These are phyloP conservation scores for Oscheius sp. DNA, from an alignment of 2,888 invertebrate species.

Conservation along the genomic window DNA sequence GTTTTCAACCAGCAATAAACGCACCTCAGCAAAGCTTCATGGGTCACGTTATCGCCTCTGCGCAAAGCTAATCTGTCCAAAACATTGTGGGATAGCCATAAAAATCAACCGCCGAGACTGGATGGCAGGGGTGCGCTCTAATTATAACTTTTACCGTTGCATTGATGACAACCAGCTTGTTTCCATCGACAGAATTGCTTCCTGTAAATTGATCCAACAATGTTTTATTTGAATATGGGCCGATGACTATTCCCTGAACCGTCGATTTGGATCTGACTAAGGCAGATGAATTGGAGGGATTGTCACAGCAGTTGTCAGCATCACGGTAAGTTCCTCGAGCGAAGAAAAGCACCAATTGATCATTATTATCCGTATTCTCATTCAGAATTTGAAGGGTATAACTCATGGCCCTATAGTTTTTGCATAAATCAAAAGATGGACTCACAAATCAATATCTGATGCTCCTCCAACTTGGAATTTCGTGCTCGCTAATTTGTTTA, in stretches of 20 bases:
- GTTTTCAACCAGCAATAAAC: conserved; percentile 71
- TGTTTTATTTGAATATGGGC: conserved; percentile 16
- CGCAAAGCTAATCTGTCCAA: conserved; percentile 58
- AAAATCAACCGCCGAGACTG: background rate
- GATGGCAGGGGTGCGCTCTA: too few species aligned
- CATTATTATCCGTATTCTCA: conserved; percentile 7
- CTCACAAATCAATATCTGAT: conserved; percentile 19
- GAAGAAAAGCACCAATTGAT: conserved; percentile 28
- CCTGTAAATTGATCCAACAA: conserved; percentile 38
- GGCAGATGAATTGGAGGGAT: conserved; percentile 3
- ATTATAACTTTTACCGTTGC: background rate
- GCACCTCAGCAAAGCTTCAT: conserved; percentile 70
- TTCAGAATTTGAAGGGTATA: conserved; percentile 7
- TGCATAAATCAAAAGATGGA: background rate
- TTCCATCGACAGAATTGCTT: conserved; percentile 41
- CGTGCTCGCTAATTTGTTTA: background rate
- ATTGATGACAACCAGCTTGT: conserved; percentile 33
- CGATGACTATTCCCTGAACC: conserved; percentile 25
- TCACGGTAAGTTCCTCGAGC: conserved; percentile 18
- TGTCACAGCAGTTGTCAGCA: conserved; percentile 22
- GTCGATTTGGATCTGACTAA: conserved; percentile 2
- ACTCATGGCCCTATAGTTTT: conserved; percentile 11
- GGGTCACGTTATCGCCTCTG: conserved; percentile 70
- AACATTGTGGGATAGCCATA: background rate
- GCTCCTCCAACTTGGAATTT: conserved; percentile 19